Base-by-base conservation (phyloP, 1,140 invertebrate species). In the Drosophila paulistorum region DNA sequence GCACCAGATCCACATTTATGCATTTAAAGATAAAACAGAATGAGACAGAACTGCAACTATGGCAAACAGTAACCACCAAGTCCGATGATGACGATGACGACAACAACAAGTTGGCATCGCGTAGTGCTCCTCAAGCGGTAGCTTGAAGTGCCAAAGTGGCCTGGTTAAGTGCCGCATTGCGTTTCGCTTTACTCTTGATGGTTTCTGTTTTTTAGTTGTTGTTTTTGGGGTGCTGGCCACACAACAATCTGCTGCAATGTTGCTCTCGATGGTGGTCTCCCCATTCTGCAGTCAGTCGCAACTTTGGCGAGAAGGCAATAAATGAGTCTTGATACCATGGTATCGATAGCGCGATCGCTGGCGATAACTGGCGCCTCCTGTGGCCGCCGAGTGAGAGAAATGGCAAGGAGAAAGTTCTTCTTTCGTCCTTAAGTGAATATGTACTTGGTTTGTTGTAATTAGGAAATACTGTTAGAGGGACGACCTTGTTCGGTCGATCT, bases 1-100 rank as follows among this genome's bases (percentile, higher is more conserved):
- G 68, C 62, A 80, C 79, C 79, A 89, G 84, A 89, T 89, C 84
- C 84, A 68, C 84, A 89, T 89, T 89, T 89, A 89, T 89, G 84
- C 84, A 77, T 89, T 89, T 89, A 89, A 89, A 89, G 84, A 89
- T 89, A 89, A 89, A 81, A 71, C 70, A 71, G 80, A 84, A 89
- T 76, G 74, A 64, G 59, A 75, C 45, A 65, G 64, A 48, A 58
- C 72, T 68, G 42, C 37, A 14, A 26, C 23, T 26, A 26, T 26
- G 23, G 23, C 23, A 26, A 26, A 26, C 23, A 26, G 51, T 35
- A 41, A 41, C 57, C 57, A 55, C 61, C 11, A 13, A 51, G 68
- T 83, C 10, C 10, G 10, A 37, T 10, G 35, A 10, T 10, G 35
- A 10, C 9, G 35, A 37, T 37, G 35, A 37, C 9, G 35, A 42